A percentile compares a stretch with the other conserved stretches of the same genome.
These are phyloP conservation scores for Molossus alvarezi DNA, from an alignment of 2,797 vertebrate species.

Conservation along the genomic window DNA sequence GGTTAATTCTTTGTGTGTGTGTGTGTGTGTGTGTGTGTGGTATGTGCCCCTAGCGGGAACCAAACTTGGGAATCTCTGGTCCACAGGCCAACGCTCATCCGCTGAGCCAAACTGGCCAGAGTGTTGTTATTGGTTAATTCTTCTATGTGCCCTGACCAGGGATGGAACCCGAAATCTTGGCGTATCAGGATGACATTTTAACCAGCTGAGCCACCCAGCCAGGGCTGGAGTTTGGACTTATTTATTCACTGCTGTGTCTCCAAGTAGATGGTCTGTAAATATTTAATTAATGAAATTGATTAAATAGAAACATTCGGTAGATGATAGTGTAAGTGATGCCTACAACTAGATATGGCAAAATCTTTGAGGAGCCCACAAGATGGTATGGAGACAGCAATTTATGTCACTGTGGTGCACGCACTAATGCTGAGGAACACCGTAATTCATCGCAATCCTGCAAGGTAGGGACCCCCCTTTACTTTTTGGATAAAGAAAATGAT, in stretches of 20 bases:
- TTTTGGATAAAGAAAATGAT: background rate
- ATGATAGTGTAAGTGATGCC: background rate
- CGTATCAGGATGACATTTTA: background rate
- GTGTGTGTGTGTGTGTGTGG: too few relatives aligned
- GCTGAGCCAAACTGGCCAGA: too few relatives aligned
- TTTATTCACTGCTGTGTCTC: background rate
- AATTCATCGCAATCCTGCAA: background rate
- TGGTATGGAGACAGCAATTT: background rate
- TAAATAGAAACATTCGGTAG: background rate
- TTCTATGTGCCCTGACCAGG: background rate
- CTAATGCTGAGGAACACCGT: fast-evolving
- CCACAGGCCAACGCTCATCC: too few relatives aligned
- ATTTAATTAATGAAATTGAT: background rate
- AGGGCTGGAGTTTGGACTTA: background rate
- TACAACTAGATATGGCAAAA: background rate
- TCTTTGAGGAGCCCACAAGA: background rate
- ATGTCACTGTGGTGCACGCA: fast-evolving
- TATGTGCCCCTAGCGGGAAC: background rate
- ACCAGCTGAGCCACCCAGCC: background rate
- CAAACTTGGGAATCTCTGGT: too few relatives aligned
- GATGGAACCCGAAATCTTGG: background rate
- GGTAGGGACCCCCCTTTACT: background rate
- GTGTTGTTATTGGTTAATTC: background rate
- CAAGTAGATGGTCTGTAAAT: background rate
- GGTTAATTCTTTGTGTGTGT: background rate